Evolutionary conservation across 2,797 vertebrate species (phyloP), one percentile per base, ranked within the genome.

Genomic region (Tangara arthus): DNA sequence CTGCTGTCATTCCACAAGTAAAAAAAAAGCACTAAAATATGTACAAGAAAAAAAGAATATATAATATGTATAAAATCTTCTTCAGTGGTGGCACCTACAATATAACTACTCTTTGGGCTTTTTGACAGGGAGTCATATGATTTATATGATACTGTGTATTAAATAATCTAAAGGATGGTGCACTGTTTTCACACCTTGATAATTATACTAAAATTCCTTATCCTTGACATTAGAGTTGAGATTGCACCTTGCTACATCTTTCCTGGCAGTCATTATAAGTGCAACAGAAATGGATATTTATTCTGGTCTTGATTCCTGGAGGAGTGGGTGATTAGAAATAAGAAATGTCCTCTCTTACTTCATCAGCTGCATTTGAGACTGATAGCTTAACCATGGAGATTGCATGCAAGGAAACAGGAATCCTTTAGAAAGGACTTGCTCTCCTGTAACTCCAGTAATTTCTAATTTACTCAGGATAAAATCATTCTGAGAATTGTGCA

Each of bases 311-410:
- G 35, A 73, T 92, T 84, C 44, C 23, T 1, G 1, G 81, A 70
- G 55, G 28, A 82, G 44, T 42, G 26, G 12, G 26, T 71, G 41
- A 61, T 85, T 57, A 87, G 60, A 82, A 93, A 75, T 71, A 59
- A 18, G 13, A 81, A 94, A 50, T 93, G 47, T 23, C 8, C 63
- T 87, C 78, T 90, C 55, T 89, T 89, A 55, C 52, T 84, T 93
- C 23, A n/a, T 88, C 57, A 86, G 26, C 76, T 91, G 15, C 22
- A 14, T 73, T 90, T 87, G 78, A 95, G 82, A 78, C 35, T 61
- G 49, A 78, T 75, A 64, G 15, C 55, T 72, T 59, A 79, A 35
- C 50, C 82, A 18, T 63, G 55, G 55, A 71, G 46, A 56, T 6
- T 91, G 17, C 59, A 42, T 59, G 27, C 47, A 87, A 88, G 44